Evolutionary conservation across 2,113 vertebrate species (phyloP), one percentile per base, ranked within the genome.

Genomic region (Heliornis fulica): DNA sequence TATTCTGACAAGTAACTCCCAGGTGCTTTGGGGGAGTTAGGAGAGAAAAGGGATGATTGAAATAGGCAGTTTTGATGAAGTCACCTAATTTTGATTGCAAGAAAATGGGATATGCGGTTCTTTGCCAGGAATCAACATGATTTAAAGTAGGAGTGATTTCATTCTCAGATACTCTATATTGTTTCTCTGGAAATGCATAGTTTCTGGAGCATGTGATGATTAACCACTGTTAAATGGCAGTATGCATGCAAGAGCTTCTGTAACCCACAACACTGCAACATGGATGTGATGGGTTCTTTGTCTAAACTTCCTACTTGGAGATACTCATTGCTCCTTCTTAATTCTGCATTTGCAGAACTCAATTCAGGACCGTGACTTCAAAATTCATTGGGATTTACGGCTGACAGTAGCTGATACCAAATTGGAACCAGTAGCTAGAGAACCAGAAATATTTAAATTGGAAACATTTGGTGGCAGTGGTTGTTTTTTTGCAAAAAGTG

Each of bases 391-490:
- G 92, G 90, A 94, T 97, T 96, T 96, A 94, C 10, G 45, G 88
- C 90, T 97, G 94, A 97, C 96, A 96, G 96, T 97, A 97, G 96
- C 96, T 95, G 92, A 93, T 95, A 96, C 93, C 91, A 86, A 88
- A 89, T 89, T 94, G 87, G 95, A 89, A 95, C 86, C 95, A 96
- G 95, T 94, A 96, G 96, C 92, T 95, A 90, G 85, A 82, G 89
- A 94, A 96, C 93, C 89, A 94, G 97, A 97, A 96, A 87, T 89
- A 94, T 95, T 96, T 94, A 96, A 97, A 97, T 96, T 97, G 94
- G 96, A 97, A 96, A 94, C 97, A 97, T 93, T 97, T 97, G 96
- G 89, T 81, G 81, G 83, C 79, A 82, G 95, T 65, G 95, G 87
- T 69, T 93, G 89, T 80, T 94, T 96, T 96, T 92, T 92, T 92